Evolutionary conservation across 35 echinoderm and acorn worm species (phyloP), one percentile per base, ranked within the genome.

Genomic region (Patiria miniata): DNA sequence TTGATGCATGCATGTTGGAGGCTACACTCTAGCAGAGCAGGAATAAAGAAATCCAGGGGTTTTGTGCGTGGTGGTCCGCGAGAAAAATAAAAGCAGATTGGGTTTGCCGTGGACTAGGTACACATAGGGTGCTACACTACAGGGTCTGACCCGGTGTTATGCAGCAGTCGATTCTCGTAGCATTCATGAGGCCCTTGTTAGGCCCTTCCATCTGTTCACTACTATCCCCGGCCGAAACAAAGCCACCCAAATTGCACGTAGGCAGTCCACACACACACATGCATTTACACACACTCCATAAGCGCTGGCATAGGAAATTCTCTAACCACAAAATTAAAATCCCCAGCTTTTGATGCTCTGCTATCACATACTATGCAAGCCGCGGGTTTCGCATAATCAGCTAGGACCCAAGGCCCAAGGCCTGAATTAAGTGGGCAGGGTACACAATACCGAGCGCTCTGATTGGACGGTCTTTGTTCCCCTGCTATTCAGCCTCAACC

Each of bases 401-500:
- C 51, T 21, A 28, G 0, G 12, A 47, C 42, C 42, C 42, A 47
- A 44, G 30, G 40, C n/a, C 40, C 80, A 44, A 52, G 80, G 40
- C 21, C 42, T 80, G 78, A 21, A 83, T 54, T 79, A 82, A 60
- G 78, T 39, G 87, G n/a, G 68, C 61, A 47, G 61, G 36, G 61
- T 77, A 39, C 32, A 87, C 85, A 77, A 50, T 37, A 39, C 54
- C 15, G 36, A 42, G 34, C 2, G 34, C 34, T 81, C 26, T 82
- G 87, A 89, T 89, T 89, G 87, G 87, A 33, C 61, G 57, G 80
- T 61, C 87, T 89, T 89, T 89, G 87, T 89, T 89, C 87, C n/a
- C 65, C 26, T 73, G 65, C 65, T 82, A 59, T 39, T 39, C 81
- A 58, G 57, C 87, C 80, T 38, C 28, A 37, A 54, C 87, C 85